phyloP scores from a whole-genome alignment of 2,797 vertebrate species.

The Danio kyathit region DNA sequence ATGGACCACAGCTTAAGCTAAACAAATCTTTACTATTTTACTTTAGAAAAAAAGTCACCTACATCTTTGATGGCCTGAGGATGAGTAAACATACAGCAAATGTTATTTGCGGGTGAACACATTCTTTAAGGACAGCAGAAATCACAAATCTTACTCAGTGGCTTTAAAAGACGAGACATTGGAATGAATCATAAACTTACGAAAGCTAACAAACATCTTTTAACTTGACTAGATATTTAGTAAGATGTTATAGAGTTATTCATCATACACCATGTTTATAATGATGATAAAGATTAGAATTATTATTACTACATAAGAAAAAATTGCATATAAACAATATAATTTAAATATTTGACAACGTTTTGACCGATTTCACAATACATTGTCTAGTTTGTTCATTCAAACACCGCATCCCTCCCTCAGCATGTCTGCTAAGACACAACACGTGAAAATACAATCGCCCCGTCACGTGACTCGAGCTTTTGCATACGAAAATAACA shows the following conservation, averaged over 20 bases:
- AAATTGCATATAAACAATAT: not conserved
- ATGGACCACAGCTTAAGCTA: too few species aligned
- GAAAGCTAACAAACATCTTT: too few species aligned
- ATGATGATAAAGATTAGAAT: too few species aligned
- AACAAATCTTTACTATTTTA: too few species aligned
- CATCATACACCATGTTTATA: not conserved
- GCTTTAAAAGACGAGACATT: not conserved
- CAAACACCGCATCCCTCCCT: too few species aligned
- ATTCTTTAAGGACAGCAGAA: too few species aligned
- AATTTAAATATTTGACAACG: not conserved
- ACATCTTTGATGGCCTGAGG: too few species aligned
- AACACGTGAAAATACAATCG: not conserved
- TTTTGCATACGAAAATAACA: not conserved
- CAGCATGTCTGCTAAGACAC: not conserved
- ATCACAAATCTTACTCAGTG: not conserved
- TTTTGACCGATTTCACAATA: not conserved
- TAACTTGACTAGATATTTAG: not conserved
- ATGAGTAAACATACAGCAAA: too few species aligned
- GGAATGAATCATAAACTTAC: not conserved
- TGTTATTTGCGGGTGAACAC: too few species aligned
- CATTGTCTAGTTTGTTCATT: not conserved
- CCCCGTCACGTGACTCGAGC: constrained; percentile 2
- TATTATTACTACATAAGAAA: not conserved
- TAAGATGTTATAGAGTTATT: not conserved
- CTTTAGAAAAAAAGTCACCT: too few species aligned